A percentile compares a stretch with the other conserved stretches of the same genome.
Conservation (phyloP, 2,888 invertebrate genomes). For the Empis stercorea region DNA sequence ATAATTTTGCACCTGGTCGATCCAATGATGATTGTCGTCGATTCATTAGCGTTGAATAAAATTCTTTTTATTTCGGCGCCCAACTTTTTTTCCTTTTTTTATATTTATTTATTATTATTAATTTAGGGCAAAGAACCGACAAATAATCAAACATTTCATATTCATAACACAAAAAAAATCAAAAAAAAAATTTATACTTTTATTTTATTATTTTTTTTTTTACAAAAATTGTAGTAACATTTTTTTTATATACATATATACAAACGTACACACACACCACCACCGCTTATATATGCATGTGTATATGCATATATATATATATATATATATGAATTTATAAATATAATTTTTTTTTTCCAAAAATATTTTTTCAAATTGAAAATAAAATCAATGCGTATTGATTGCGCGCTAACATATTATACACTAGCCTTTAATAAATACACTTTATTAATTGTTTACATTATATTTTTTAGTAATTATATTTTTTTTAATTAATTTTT, state of each 20-base stretch:
- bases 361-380: constrained; percentile 2
- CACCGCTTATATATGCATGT: too few relatives aligned
- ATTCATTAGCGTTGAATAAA: constrained; percentile 24
- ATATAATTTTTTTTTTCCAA: neutral
- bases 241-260: neutral
- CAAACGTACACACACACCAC: too few relatives aligned
- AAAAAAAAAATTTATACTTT: constrained; percentile 10
- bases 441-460: constrained; percentile 9
- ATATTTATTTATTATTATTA: constrained; percentile 15
- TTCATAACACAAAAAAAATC: constrained; percentile 12
- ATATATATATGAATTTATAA: neutral
- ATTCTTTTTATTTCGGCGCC: constrained; percentile 14
- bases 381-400: constrained; percentile 5
- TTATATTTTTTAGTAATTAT: constrained; percentile 9
- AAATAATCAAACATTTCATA: constrained; percentile 11
- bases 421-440: constrained; percentile 11
- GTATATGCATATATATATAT: neutral
- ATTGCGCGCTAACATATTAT: constrained; percentile 10
- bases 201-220: constrained; percentile 3
- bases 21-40: constrained; percentile 29
- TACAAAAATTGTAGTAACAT: neutral
- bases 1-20: constrained; percentile 23
- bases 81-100: constrained; percentile 13
- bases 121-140: constrained; percentile 11
- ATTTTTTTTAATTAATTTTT: constrained; percentile 6